phyloP scores from a whole-genome alignment of 2,797 vertebrate species.

The Falco columbarius region DNA sequence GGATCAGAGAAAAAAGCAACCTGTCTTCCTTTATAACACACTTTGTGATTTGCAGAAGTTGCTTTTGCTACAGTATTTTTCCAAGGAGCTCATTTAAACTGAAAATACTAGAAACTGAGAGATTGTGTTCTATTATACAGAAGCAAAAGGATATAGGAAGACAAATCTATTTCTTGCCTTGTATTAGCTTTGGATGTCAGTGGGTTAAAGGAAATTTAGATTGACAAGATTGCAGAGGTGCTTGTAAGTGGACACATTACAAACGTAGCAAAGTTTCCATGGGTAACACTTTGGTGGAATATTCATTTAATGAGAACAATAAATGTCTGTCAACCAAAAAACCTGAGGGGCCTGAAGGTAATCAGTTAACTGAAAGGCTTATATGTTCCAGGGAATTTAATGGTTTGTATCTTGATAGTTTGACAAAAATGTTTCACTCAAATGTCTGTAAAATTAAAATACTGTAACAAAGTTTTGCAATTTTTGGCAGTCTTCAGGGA shows the following conservation, averaged over 20 bases:
- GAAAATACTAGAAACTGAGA: not conserved
- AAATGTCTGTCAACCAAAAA: slow-evolving; percentile 42
- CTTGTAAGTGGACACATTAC: not conserved
- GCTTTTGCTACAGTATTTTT: not conserved
- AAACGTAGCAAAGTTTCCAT: not conserved
- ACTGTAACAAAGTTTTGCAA: slow-evolving; percentile 13
- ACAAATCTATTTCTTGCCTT: not conserved
- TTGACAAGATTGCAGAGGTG: not conserved
- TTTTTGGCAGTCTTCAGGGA: slow-evolving; percentile 42
- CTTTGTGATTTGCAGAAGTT: not conserved
- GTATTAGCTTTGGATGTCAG: not conserved
- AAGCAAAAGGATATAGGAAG: not conserved
- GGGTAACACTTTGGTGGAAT: not conserved
- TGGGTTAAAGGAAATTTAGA: not conserved
- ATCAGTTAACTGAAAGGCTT: slow-evolving; percentile 39
- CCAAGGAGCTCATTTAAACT: not conserved
- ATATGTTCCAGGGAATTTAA: slow-evolving; percentile 16
- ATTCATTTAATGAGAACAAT: slow-evolving; percentile 35
- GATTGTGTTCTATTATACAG: not conserved
- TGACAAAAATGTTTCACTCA: slow-evolving; percentile 47
- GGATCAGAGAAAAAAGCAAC: not conserved
- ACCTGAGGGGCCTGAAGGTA: slow-evolving; percentile 22
- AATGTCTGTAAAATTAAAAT: slow-evolving; percentile 50
- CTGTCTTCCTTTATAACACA: not conserved
- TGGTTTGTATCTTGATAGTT: slow-evolving; percentile 31